These are phyloP conservation scores for Apostichopus parvimensis DNA, from an alignment of 35 echinoderm and acorn worm species.

Conservation along the genomic window DNA sequence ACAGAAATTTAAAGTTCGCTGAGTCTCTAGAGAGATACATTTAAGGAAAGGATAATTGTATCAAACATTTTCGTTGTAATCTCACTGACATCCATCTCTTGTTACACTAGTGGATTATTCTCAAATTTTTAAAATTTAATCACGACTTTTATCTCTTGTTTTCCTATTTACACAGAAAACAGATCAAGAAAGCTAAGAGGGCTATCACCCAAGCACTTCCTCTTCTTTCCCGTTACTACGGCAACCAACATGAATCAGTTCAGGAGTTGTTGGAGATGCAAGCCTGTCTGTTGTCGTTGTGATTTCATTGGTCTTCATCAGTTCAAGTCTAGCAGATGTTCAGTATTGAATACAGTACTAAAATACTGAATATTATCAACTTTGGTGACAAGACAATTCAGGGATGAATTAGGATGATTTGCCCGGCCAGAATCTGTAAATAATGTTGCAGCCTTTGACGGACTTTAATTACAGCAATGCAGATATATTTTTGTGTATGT, in stretches of 20 bases:
- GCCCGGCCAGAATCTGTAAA: no score
- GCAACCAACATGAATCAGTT: slow-evolving; percentile 46
- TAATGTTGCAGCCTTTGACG: no score
- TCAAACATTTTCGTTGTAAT: no score
- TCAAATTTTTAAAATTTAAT: no score
- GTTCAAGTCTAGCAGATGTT: no score
- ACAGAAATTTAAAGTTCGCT: background rate
- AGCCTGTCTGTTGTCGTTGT: slow-evolving; percentile 52
- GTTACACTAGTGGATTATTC: background rate
- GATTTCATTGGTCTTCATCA: background rate
- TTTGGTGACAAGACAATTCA: no score
- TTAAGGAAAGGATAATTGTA: background rate
- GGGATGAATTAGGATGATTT: no score
- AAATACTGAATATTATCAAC: no score
- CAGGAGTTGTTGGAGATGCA: slow-evolving; percentile 72
- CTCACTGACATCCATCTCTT: background rate
- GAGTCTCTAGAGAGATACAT: background rate
- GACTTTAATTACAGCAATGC: no score
- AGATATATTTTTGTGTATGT: no score
- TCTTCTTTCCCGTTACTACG: slow-evolving; percentile 61
- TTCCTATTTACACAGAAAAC: background rate
- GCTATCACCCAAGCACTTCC: slow-evolving; percentile 56
- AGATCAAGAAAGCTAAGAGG: slow-evolving; percentile 26
- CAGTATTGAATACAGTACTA: no score
- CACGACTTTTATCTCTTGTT: background rate